These are phyloP conservation scores for Halcyon senegalensis DNA, from an alignment of 2,113 vertebrate genomes.

Conservation along the genomic window DNA sequence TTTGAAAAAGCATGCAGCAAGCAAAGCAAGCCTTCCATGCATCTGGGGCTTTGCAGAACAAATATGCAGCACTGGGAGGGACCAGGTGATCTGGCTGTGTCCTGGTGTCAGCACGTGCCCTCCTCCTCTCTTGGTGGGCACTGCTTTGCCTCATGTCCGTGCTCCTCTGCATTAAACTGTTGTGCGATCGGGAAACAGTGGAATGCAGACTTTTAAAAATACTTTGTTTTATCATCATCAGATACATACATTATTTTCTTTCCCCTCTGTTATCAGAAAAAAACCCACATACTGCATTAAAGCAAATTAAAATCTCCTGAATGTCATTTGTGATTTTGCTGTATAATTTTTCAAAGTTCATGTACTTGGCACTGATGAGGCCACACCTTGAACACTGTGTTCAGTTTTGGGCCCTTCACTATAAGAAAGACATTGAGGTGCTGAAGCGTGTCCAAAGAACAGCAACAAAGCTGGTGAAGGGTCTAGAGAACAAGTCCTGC, in stretches of 20 bases:
- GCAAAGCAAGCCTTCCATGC: fast-evolving
- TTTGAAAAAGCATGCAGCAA: background rate
- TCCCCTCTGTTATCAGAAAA: background rate
- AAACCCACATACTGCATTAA: background rate
- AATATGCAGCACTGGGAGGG: fast-evolving
- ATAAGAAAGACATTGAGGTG: background rate
- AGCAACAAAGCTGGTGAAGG: background rate
- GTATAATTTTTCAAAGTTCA: background rate
- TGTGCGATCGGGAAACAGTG: background rate
- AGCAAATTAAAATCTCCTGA: background rate
- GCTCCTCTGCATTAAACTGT: background rate
- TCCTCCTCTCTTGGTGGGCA: background rate
- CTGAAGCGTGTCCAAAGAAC: background rate
- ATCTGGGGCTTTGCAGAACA: background rate
- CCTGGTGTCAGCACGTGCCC: fast-evolving
- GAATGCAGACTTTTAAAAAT: background rate
- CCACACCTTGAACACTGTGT: background rate
- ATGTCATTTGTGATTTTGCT: background rate
- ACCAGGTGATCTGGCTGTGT: fast-evolving
- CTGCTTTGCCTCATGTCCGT: fast-evolving
- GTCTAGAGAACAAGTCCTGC: background rate
- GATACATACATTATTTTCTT: background rate
- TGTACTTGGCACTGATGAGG: background rate
- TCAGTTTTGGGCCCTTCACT: background rate
- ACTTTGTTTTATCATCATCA: background rate